Evolutionary conservation across 2,888 invertebrate species (phyloP).

Genomic region (Parnassius glacialis): DNA sequence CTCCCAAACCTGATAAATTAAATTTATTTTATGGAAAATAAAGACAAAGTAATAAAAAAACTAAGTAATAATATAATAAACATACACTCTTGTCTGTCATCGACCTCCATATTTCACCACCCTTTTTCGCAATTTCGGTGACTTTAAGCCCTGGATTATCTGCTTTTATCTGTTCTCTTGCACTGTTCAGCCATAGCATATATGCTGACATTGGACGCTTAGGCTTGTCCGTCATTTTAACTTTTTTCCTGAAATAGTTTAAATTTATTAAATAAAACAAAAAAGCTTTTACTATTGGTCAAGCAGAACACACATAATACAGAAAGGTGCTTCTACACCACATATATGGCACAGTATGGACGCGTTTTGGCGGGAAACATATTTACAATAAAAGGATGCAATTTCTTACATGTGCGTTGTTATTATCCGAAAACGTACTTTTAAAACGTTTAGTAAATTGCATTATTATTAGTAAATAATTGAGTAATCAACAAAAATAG

Average conservation of each 20-base stretch:
- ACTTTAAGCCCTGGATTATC: constrained; percentile 95
- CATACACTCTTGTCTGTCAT: constrained; percentile 92
- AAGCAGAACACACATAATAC: constrained; percentile 47
- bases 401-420: constrained; percentile 15
- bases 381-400: constrained; percentile 39
- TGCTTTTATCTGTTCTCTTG: constrained; percentile 91
- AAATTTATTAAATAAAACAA: constrained; percentile 32
- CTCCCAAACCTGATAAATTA: constrained; percentile 89
- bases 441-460: constrained; percentile 27
- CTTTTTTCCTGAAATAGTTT: constrained; percentile 71
- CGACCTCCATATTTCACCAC: constrained; percentile 96
- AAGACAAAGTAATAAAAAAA: constrained; percentile 24
- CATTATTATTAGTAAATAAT: constrained; percentile 36
- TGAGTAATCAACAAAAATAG: constrained; percentile 50
- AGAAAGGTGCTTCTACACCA: constrained; percentile 48
- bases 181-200: constrained; percentile 96
- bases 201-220: constrained; percentile 96
- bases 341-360: constrained; percentile 56
- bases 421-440: constrained; percentile 1
- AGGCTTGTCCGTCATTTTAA: constrained; percentile 93
- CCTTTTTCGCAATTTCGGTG: constrained; percentile 96
- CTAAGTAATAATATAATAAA: constrained; percentile 31
- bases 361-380: constrained; percentile 80
- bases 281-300: constrained; percentile 55
- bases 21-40: constrained; percentile 23